A percentile compares a stretch with the other conserved stretches of the same genome.
phyloP scores from a whole-genome alignment of 2,113 vertebrate genomes.

The Indri indri region DNA sequence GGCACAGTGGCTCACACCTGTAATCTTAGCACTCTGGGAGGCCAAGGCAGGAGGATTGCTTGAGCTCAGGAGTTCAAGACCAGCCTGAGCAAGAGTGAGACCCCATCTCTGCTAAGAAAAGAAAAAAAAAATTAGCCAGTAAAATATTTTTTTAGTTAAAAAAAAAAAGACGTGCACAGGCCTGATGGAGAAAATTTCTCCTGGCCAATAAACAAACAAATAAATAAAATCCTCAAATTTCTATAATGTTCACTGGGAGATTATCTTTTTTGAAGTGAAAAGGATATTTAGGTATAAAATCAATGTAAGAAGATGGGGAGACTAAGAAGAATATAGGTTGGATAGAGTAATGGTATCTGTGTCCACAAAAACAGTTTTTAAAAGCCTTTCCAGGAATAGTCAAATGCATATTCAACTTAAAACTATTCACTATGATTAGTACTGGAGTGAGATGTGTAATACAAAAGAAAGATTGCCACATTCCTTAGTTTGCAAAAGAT shows the following conservation, averaged over 20 bases:
- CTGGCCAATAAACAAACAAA: conserved; percentile 28
- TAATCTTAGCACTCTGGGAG: too few relatives aligned
- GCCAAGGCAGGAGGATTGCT: too few relatives aligned
- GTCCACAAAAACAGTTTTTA: not conserved
- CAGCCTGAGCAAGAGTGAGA: too few relatives aligned
- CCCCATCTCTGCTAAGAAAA: too few relatives aligned
- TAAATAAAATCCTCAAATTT: conserved; percentile 43
- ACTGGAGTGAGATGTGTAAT: not conserved
- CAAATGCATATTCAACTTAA: not conserved
- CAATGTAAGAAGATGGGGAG: not conserved
- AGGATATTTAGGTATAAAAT: not conserved
- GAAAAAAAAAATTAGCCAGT: too few relatives aligned
- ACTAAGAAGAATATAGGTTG: not conserved
- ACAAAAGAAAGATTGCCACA: not conserved
- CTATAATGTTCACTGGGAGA: conserved; percentile 30
- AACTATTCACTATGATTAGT: not conserved
- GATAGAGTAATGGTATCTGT: not conserved
- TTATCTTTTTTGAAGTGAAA: conserved; percentile 48
- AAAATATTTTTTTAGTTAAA: too few relatives aligned
- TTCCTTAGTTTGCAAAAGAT: conserved; percentile 9
- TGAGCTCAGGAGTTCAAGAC: too few relatives aligned
- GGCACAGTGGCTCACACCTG: too few relatives aligned
- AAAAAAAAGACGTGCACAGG: conserved; percentile 2
- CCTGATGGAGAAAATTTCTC: conserved; percentile 60
- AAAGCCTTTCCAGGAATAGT: not conserved